Evolutionary conservation across 2,113 vertebrate genomes (phyloP), one percentile per base, ranked within the genome.

Genomic region (Tetraodon nigroviridis): DNA sequence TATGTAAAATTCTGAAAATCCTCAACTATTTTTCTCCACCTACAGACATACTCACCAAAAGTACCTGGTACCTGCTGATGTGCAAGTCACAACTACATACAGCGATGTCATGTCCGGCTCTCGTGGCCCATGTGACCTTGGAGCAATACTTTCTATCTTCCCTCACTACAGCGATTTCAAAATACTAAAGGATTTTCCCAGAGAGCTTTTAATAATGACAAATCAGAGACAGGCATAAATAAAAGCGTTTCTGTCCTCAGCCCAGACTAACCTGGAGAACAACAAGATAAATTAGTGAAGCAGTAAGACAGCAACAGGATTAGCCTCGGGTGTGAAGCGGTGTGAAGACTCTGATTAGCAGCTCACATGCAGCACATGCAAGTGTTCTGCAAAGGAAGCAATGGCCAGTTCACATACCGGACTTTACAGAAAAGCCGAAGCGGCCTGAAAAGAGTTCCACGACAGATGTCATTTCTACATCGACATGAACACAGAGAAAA

Each of bases 391-490:
- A 16, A 73, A 55, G 64, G 60, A 73, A 84, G 66, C 75, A 61
- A 50, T 68, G 74, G 64, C 85, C 85, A 81, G 82, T 71, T 89
- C 88, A 91, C 90, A 85, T 91, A 91, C 90, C 90, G 90, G 88
- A 86, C 86, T 90, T 89, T 91, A 90, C 54, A 88, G 88, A 90
- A 90, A 88, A 88, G 87, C 77, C 79, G 87, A 79, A 90, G 88
- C 19, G 89, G 90, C 70, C 81, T 84, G 87, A 90, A 91, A 87
- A 90, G 84, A 85, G 83, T 86, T 91, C 90, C 90, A 84, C 87
- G 88, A 90, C 24, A 90, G 87, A 84, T 83, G 87, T 83, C 83
- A 85, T 86, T 85, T 90, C 90, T 90, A 87, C 76, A 84, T 81
- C 55, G 63, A 89, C 85, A 90, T 51, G 83, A 64, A 87, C 78